Base-by-base conservation (phyloP, 2,113 vertebrate genomes). In the Oceanodroma tethys region DNA sequence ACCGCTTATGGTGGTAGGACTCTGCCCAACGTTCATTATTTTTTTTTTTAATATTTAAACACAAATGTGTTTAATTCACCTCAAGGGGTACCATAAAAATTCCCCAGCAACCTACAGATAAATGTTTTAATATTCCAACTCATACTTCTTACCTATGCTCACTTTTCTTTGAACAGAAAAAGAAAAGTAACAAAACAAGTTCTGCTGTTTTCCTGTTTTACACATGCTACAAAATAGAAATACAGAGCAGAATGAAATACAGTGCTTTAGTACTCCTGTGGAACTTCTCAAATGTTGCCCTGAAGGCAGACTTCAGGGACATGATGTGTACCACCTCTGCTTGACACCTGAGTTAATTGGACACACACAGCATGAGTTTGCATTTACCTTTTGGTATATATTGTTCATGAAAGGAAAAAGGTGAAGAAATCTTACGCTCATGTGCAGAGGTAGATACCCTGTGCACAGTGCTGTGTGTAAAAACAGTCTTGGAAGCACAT, bases 1-100 rank as follows among this genome's bases (percentile, higher is more conserved):
- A 42, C 5, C 0, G 0, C 8, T 63, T 63, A 50, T 6, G 12
- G 42, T 36, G 10, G 22, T 50, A 63, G 7, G 10, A 85, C n/a
- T 16, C 16, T 48, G 13, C 14, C 12, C 17, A 30, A 13, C 21
- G 40, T 60, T 75, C 7, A 9, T 20, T 21, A 19, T 36, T 4
- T 32, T 27, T 38, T 58, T 18, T 15, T 16, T 23, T 38, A 45
- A 25, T 22, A 26, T 32, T 78, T 50, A 36, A 48, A 11, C 15
- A 36, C 12, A 45, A 48, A 16, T 27, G 5, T 36, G 27, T 36
- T 83, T 70, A 78, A 55, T 70, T 62, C 50, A 50, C 3, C 32
- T 71, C 18, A 48, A 52, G 14, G 7, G 2, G 16, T 45, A 43
- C 15, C 27, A 45, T 25, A 72, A 91, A 50, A 43, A 34, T 21